Percentiles rank a stretch among this genome's conserved stretches.
phyloP scores from a whole-genome alignment of 2,888 invertebrate genomes.

The Idaea straminata region DNA sequence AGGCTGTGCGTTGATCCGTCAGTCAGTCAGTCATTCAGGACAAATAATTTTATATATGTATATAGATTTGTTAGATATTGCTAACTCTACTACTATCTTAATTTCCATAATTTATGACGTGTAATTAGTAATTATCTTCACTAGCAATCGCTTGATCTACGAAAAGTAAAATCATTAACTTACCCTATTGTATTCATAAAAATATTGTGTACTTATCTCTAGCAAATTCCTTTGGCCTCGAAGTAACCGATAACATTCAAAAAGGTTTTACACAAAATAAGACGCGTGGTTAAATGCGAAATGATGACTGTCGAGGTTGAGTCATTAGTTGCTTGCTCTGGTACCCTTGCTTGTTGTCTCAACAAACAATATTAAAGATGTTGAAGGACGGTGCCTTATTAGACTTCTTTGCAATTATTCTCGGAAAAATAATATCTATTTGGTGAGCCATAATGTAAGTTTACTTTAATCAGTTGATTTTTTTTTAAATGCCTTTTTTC shows the following conservation, averaged over 20 bases:
- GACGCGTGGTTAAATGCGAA: conserved; percentile 4
- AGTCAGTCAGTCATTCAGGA: no score
- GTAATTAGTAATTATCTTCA: not conserved
- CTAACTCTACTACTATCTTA: not conserved
- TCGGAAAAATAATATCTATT: conserved; percentile 7
- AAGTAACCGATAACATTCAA: conserved; percentile 20
- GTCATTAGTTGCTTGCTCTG: conserved; percentile 21
- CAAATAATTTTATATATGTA: no score
- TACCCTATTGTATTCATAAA: not conserved
- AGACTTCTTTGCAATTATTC: conserved; percentile 20
- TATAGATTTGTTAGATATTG: not conserved
- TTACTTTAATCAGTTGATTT: not conserved
- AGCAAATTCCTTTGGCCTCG: not conserved
- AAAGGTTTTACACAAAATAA: conserved; percentile 18
- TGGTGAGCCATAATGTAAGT: not conserved
- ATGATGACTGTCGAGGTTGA: conserved; percentile 13
- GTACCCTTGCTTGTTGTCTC: conserved; percentile 32
- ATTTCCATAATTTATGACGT: not conserved
- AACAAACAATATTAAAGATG: conserved; percentile 38
- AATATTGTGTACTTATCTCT: conserved; percentile 11
- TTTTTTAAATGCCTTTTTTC: not conserved
- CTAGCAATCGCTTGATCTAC: not conserved
- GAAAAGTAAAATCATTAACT: not conserved
- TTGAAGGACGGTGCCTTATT: conserved; percentile 19
- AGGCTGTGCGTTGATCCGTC: no score